Evolutionary conservation across 2,888 invertebrate species (phyloP), one percentile per base, ranked within the genome.

Genomic region (Chymomyza fuscimana): DNA sequence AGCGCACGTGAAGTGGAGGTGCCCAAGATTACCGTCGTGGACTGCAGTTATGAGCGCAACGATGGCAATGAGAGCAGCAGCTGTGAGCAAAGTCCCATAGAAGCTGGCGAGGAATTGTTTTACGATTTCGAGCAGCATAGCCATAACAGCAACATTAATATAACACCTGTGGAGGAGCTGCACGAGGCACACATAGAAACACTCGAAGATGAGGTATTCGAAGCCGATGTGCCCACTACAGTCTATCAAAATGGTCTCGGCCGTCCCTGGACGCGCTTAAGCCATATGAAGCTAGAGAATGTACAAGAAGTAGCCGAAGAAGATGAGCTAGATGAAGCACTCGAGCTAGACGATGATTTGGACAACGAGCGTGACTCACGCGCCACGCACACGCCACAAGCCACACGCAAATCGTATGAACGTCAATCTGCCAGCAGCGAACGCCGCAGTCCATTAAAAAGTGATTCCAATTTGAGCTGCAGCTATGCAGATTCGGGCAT

Each of bases 401-500:
- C 19, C 25, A 19, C 19, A 25, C 40, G 40, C 60, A 51, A 65
- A 67, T 65, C 58, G 70, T 60, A 52, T 50, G 59, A 73, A 69
- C 71, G 87, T 19, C 81, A 87, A 72, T 84, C 88, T 73, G 74
- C 82, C 25, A 79, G 83, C 75, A 76, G 86, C 65, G 89, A 83
- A n/a, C 80, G 82, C 72, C 80, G 82, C 73, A 85, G 79, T 70
- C 83, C 86, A 19, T 78, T 84, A 16, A 90, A 87, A 65, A 90
- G 89, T 19, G 91, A 91, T 78, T 91, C 89, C 70, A 91, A 90
- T 80, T 77, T 91, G 65, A 91, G 91, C 78, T 89, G 81, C 67
- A 90, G 91, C 72, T 89, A 84, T 68, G 89, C 89, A 62, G 91
- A 92, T 73, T 92, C 91, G 63, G 91, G 91, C 70, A 88, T 91